phyloP scores from a whole-genome alignment of 2,888 invertebrate genomes.

The Tenodera sinensis region DNA sequence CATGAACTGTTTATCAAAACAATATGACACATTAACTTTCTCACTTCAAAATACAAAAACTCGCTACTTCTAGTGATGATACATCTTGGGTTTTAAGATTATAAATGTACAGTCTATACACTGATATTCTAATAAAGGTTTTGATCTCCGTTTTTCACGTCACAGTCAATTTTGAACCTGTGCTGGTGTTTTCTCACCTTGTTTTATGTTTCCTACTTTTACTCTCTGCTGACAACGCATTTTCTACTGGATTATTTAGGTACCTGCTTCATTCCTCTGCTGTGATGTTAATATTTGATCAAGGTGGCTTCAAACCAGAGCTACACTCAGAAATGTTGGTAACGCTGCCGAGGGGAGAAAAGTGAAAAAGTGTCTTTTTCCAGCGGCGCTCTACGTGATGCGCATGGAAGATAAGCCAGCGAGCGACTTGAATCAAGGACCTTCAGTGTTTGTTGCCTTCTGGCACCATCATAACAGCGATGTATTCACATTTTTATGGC shows the following conservation, averaged over 20 bases:
- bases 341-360: not conserved
- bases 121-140: too few species aligned
- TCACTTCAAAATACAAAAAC: too few species aligned
- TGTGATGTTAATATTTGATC: not conserved
- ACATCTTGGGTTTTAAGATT: too few species aligned
- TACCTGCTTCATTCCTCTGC: not conserved
- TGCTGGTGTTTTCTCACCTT: not conserved
- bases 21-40: too few species aligned
- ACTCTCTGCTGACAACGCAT: not conserved
- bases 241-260: not conserved
- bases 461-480: not conserved
- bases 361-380: not conserved
- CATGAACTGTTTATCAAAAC: too few species aligned
- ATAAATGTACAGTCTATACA: too few species aligned
- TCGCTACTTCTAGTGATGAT: too few species aligned
- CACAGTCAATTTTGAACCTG: too few species aligned
- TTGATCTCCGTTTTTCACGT: too few species aligned
- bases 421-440: too few species aligned
- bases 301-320: not conserved
- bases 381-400: not conserved
- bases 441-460: not conserved
- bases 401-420: not conserved
- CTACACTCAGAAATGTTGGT: not conserved
- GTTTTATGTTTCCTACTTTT: not conserved
- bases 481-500: not conserved